phyloP scores from a whole-genome alignment of 2,113 vertebrate genomes.

The Neomonachus schauinslandi region DNA sequence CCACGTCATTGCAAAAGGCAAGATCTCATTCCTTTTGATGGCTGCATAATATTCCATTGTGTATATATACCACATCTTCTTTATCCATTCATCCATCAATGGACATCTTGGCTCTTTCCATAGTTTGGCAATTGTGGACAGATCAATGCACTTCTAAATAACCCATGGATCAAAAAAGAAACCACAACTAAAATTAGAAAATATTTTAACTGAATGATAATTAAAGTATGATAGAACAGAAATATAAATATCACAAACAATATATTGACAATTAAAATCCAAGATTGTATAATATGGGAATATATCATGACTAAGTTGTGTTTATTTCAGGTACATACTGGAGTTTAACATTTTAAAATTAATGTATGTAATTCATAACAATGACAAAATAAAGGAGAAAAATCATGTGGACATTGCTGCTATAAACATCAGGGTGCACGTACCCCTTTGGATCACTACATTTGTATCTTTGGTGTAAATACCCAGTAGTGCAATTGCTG shows the following conservation, averaged over 20 bases:
- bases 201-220: background rate
- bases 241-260: background rate
- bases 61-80: too few relatives aligned
- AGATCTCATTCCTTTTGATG: too few relatives aligned
- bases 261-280: background rate
- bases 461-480: too few relatives aligned
- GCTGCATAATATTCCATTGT: too few relatives aligned
- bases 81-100: too few relatives aligned
- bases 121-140: too few relatives aligned
- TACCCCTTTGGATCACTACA: too few relatives aligned
- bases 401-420: background rate
- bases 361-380: background rate
- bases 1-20: too few relatives aligned
- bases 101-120: too few relatives aligned
- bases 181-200: background rate
- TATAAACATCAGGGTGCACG: too few relatives aligned
- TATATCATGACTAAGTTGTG: background rate
- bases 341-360: background rate
- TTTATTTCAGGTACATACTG: background rate
- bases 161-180: background rate
- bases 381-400: background rate
- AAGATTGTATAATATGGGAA: background rate
- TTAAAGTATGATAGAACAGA: background rate
- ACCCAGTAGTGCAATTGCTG: too few relatives aligned
- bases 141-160: background rate